Base-by-base conservation (phyloP, 2,797 vertebrate genomes). In the Anguilla marmorata region DNA sequence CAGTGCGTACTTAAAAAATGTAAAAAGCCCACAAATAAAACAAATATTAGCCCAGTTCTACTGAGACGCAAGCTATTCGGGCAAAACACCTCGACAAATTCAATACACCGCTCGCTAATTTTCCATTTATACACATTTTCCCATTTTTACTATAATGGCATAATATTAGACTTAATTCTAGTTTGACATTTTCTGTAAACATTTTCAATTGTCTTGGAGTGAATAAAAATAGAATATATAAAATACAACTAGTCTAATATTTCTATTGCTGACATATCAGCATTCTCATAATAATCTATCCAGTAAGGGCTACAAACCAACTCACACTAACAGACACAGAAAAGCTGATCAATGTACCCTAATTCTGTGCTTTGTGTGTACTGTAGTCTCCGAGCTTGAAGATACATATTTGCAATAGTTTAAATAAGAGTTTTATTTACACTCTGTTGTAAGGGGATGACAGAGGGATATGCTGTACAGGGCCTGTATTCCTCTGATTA, bases 371-470 rank as follows among this genome's bases (percentile, higher is more conserved):
- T 84, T 74, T 30, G 21, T 74, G 21, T 74, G 87, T 69, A 84
- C 83, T 14, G 52, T 16, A 30, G 52, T 30, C 56, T 56, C 83
- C 27, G 72, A 85, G 82, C 63, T 19, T 41, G 52, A 16, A 85
- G 85, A 37, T 52, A 83, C 30, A 56, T 76, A 50, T 84, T 45
- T 89, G 63, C 69, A 74, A 85, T 82, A 85, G 88, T 86, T 89
- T 91, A 90, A 90, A 91, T 91, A 90, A 87, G 83, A 5, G 89
- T 58, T 88, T 87, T 92, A 91, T 92, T 90, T 90, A 91, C 90
- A 92, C 54, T 87, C 50, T 41, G 69, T 88, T 90, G 89, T 89
- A 91, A 86, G 87, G 19, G 80, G 37, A 41, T 82, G 66, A 69
- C 58, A 16, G 84, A 50, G n/a, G 21, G 76, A 48, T 85, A 41